A percentile compares a stretch with the other conserved stretches of the same genome.
Evolutionary conservation across 2,113 vertebrate genomes (phyloP).

Genomic region (Anolis carolinensis): DNA sequence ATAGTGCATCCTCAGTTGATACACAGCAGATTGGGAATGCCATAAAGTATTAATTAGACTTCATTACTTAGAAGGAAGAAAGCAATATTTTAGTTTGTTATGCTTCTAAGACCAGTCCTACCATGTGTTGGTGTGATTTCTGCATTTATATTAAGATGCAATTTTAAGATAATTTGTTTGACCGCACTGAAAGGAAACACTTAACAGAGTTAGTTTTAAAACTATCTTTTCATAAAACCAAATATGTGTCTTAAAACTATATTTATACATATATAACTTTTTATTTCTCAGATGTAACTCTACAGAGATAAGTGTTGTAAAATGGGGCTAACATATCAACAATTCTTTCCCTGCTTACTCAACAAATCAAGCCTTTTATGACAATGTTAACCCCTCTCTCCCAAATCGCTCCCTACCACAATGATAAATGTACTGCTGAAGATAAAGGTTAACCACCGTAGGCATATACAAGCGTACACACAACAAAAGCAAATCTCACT

Average conservation of each 20-base stretch:
- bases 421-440: neutral
- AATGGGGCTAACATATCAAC: neutral
- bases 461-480: conserved; percentile 39
- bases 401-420: too few relatives aligned
- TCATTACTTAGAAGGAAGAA: neutral
- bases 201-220: neutral
- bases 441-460: neutral
- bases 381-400: neutral
- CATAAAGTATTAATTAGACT: neutral
- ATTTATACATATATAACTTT: too few relatives aligned
- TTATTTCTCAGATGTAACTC: neutral
- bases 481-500: conserved; percentile 43
- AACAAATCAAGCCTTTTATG: neutral
- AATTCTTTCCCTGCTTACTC: neutral
- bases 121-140: neutral
- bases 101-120: neutral
- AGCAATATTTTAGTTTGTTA: neutral
- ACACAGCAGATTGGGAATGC: neutral
- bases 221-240: neutral
- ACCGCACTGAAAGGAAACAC: neutral
- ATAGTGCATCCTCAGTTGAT: neutral
- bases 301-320: neutral
- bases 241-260: neutral
- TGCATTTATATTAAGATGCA: neutral
- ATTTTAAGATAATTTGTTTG: neutral